Conservation (phyloP, 1,140 invertebrate species). For the Helicoverpa armigera region DNA sequence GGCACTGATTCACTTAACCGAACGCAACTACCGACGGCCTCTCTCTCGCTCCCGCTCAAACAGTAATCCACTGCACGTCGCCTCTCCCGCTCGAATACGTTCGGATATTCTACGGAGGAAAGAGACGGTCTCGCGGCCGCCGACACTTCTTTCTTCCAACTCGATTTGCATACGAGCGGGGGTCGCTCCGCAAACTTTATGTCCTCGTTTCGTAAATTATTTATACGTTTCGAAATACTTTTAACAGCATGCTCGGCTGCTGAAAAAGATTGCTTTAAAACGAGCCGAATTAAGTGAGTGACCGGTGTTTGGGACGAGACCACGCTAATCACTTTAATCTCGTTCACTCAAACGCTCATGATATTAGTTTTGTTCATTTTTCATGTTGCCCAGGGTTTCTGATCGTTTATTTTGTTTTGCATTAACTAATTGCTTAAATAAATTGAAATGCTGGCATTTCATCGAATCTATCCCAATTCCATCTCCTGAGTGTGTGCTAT, state of each 20-base stretch:
- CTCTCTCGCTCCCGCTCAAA: conserved; percentile 68
- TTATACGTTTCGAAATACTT: conserved; percentile 85
- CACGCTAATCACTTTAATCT: conserved; percentile 65
- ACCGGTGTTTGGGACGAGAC: conserved; percentile 68
- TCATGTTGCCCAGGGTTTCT: background rate
- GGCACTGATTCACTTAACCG: conserved; percentile 86
- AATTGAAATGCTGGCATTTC: no score
- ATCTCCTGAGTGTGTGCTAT: no score
- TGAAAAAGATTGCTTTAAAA: conserved; percentile 81
- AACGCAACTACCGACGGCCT: conserved; percentile 78
- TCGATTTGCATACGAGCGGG: conserved; percentile 83
- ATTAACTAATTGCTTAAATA: background rate
- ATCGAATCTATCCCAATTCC: no score
- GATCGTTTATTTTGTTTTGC: background rate
- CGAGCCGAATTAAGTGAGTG: conserved; percentile 79
- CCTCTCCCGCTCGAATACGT: conserved; percentile 52
- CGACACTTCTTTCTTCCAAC: conserved; percentile 81
- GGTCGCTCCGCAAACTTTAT: conserved; percentile 85
- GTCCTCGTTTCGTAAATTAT: conserved; percentile 86
- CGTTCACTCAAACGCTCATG: conserved; percentile 53
- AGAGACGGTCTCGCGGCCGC: conserved; percentile 73
- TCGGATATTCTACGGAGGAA: conserved; percentile 55
- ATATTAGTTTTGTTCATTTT: conserved; percentile 33
- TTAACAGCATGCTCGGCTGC: conserved; percentile 76
- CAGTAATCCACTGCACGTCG: conserved; percentile 51